Evolutionary conservation across 2,797 vertebrate genomes (phyloP), one percentile per base, ranked within the genome.

Genomic region (Pipistrellus nathusii): DNA sequence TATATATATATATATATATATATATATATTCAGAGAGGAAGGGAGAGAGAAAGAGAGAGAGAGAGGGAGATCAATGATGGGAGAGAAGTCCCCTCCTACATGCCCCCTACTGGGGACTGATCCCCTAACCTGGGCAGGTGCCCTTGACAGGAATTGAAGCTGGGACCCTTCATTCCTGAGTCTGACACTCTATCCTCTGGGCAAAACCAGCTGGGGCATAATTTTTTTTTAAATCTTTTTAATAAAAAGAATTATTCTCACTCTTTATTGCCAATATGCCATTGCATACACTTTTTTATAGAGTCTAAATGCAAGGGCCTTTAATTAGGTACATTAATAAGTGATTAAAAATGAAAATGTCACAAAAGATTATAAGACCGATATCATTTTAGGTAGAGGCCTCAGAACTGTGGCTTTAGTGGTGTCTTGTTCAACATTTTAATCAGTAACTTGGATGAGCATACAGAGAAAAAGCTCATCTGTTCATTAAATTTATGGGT

Each of bases 401-500:
- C 35, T 92, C 18, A 55, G 21, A 91, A 62, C 21, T 71, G 3
- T 81, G 35, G 59, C 62, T 88, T 66, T 21, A n/a, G 6, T 57
- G 17, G 18, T 51, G 5, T 77, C 11, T 17, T 44, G 18, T 7
- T 75, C 27, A 81, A 88, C 51, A 75, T 80, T 88, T 90, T 66
- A 92, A 35, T 94, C 41, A 78, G 62, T 51, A 90, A 82, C 3
- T 85, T 83, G 64, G 32, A 85, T 85, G 78, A 88, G 25, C 25
- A 71, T 14, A 44, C 2, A 73, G 7, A 73, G 8, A 92, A 23
- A 10, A 55, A 91, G 17, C 27, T 69, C 20, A 6, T 88, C 57
- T 32, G 20, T 81, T 88, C 73, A 88, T 88, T 85, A 92, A 77
- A 82, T 69, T 32, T 35, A 5, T 84, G 59, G 53, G 87, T 93